Evolutionary conservation across 2,113 vertebrate species (phyloP).

Genomic region (Cyprinodon variegatus): DNA sequence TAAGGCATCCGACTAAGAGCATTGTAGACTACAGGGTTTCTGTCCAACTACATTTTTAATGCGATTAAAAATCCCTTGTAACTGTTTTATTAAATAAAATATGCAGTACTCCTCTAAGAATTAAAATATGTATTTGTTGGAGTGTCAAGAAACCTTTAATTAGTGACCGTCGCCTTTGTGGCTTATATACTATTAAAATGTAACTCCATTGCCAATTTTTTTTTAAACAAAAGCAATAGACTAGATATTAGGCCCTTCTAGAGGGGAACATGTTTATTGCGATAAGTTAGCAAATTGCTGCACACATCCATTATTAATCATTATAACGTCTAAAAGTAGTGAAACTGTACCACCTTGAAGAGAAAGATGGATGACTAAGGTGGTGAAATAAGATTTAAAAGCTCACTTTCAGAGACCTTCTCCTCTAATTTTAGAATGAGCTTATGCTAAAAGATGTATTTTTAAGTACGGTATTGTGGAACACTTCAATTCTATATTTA

Average conservation of each 20-base stretch:
- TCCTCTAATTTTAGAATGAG: too few relatives aligned
- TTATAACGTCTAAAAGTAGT: background rate
- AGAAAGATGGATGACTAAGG: background rate
- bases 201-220: background rate
- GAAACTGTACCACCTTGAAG: background rate
- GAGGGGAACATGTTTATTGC: background rate
- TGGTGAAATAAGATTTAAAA: background rate
- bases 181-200: too few relatives aligned
- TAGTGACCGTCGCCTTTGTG: too few relatives aligned
- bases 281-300: background rate
- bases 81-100: too few relatives aligned
- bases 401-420: background rate
- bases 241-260: background rate
- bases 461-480: background rate
- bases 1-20: too few relatives aligned
- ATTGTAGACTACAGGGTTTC: too few relatives aligned
- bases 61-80: too few relatives aligned
- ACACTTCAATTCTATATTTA: fast-evolving
- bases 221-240: background rate
- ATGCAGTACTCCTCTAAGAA: too few relatives aligned
- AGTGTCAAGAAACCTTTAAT: too few relatives aligned
- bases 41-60: background rate
- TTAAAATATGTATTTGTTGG: too few relatives aligned
- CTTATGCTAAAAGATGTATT: background rate
- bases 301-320: background rate